These are phyloP conservation scores for Esox masquinongy DNA, from an alignment of 2,797 vertebrate genomes.

Conservation along the genomic window DNA sequence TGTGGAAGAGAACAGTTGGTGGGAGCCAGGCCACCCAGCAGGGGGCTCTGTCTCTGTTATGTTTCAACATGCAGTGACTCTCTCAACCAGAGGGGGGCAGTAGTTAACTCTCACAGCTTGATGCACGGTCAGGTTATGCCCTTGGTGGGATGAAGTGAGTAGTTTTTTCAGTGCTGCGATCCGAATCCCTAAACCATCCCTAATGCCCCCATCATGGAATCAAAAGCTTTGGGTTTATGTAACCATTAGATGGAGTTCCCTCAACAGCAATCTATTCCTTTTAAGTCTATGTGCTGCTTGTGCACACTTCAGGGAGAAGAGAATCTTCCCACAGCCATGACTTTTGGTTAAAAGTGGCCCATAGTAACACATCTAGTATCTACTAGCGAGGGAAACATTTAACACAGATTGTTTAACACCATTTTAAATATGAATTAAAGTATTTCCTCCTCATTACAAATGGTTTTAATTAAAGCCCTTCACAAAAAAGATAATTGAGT, in stretches of 20 bases:
- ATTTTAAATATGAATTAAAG: background rate
- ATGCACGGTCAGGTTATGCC: background rate
- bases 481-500: background rate
- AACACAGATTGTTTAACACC: background rate
- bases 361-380: background rate
- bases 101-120: conserved; percentile 12
- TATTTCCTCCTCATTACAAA: background rate
- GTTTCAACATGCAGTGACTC: conserved; percentile 35
- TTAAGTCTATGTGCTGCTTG: background rate
- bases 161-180: background rate
- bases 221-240: background rate
- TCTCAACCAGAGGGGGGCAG: conserved; percentile 55
- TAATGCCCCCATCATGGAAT: background rate
- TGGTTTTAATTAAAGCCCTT: background rate
- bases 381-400: background rate
- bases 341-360: background rate
- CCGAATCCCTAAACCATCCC: background rate
- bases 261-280: background rate
- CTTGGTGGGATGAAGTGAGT: background rate
- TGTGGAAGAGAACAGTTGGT: conserved; percentile 9
- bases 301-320: background rate
- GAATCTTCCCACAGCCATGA: background rate
- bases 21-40: conserved; percentile 22
- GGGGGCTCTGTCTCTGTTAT: conserved; percentile 13
- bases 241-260: background rate